Conservation (phyloP, 2,113 vertebrate species). For the Mus pahari region DNA sequence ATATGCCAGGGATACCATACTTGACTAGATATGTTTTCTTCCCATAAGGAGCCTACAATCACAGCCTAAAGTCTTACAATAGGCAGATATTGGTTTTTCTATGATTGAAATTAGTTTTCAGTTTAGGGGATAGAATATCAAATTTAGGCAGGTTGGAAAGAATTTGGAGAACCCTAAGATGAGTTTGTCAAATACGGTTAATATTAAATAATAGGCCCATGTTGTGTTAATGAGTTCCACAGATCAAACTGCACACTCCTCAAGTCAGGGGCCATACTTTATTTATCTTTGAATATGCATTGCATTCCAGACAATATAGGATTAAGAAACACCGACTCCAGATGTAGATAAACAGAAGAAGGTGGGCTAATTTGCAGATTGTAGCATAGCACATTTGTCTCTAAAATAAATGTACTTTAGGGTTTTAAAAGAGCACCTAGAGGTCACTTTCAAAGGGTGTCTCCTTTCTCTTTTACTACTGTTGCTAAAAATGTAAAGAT, state of each 20-base stretch:
- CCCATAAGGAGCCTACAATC: background rate
- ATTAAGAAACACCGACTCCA: background rate
- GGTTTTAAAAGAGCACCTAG: background rate
- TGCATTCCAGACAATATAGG: background rate
- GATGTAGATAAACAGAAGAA: background rate
- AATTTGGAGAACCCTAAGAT: background rate
- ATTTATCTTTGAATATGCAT: background rate
- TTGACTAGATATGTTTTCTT: background rate
- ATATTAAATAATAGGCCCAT: background rate
- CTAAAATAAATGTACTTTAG: background rate
- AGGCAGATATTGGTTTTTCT: background rate
- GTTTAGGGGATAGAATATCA: background rate
- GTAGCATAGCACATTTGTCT: background rate
- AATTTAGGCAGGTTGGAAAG: background rate
- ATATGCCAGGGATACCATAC: background rate
- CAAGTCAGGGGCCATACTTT: background rate
- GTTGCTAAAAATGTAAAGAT: too few species aligned
- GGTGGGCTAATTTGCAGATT: background rate
- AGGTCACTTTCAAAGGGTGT: background rate
- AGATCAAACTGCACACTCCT: background rate
- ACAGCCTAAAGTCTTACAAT: background rate
- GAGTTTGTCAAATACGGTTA: background rate
- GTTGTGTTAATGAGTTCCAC: background rate
- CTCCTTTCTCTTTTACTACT: background rate
- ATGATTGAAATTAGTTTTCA: background rate